Conservation (phyloP, 2,888 invertebrate species). For the Sisyra terminalis region DNA sequence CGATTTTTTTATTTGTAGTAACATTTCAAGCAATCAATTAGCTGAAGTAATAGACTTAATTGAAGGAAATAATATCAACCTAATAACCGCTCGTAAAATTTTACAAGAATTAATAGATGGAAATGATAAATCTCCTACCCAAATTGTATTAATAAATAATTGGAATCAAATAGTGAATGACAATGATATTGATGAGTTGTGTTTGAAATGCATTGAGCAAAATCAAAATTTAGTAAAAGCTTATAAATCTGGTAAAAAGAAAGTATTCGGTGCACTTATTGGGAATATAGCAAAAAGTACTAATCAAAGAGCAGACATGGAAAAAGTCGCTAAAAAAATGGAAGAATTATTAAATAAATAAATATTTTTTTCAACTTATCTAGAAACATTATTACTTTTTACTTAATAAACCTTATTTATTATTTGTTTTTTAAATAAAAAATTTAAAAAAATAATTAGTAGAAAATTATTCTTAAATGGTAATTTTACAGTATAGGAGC, state of each 20-base stretch:
- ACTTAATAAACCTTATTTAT: too few relatives aligned
- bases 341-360: slow-evolving; percentile 39
- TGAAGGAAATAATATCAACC: slow-evolving; percentile 41
- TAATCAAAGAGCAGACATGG: slow-evolving; percentile 50
- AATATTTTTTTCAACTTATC: too few relatives aligned
- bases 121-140: slow-evolving; percentile 21
- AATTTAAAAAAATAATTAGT: too few relatives aligned
- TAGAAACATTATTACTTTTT: too few relatives aligned
- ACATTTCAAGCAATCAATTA: slow-evolving; percentile 33
- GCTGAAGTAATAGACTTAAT: slow-evolving; percentile 45
- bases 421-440: too few relatives aligned
- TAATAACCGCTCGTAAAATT: slow-evolving; percentile 35
- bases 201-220: slow-evolving; percentile 39
- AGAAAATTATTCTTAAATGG: too few relatives aligned
- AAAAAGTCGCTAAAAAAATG: slow-evolving; percentile 38
- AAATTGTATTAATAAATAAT: slow-evolving; percentile 43
- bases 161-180: slow-evolving; percentile 47
- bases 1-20: slow-evolving; percentile 23
- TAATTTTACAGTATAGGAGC: too few relatives aligned
- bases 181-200: slow-evolving; percentile 38
- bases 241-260: slow-evolving; percentile 51
- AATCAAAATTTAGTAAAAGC: slow-evolving; percentile 48
- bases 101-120: slow-evolving; percentile 30
- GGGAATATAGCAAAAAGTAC: slow-evolving; percentile 41
- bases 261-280: slow-evolving; percentile 47